Base-by-base conservation (phyloP, 2,888 invertebrate species). In the Heteropelma amictum region DNA sequence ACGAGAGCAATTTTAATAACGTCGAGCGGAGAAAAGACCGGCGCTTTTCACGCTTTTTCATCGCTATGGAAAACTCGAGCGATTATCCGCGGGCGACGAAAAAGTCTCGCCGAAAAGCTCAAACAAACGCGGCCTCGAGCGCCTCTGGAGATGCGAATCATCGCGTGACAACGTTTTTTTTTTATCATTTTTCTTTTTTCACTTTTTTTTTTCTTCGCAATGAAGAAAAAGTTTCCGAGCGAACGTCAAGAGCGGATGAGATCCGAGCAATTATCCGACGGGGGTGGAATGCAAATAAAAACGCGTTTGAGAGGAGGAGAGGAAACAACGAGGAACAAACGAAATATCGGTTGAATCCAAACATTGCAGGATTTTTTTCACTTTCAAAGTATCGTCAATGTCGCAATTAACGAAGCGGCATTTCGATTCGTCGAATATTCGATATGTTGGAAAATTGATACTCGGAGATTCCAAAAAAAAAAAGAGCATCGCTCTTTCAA, bases 211-310 rank as follows among this genome's bases (percentile, higher is more conserved):
- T 26, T 26, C n/a, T 4, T n/a, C 33, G 35, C 17, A 17, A 23
- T 19, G 42, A 67, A 68, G 33, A 40, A 72, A 65, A 42, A 49
- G 40, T 33, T 14, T 21, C 35, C 7, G 40, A 54, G 61, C 40
- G 26, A 56, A 56, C 26, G 17, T 23, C 58, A 23, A 12, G 14
- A 63, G 28, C 23, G 47, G 21, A 35, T 61, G 72, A 26, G 60
- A 53, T 58, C 53, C 60, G 51, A 70, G 77, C 77, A 79, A 80
- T 80, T 80, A 80, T 77, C 77, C 78, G 78, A 76, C 77, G 79
- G 67, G 77, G 74, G n/a, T n/a, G n/a, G 80, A 79, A 65, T 79
- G 79, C 80, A 79, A 79, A 79, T 79, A 79, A 80, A 77, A 80
- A 76, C 79, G 79, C n/a, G n/a, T n/a, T n/a, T 23, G 60, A 61